Percentiles rank a stretch among this genome's conserved stretches.
Conservation (phyloP, 2,113 vertebrate species). For the Mugil cephalus region DNA sequence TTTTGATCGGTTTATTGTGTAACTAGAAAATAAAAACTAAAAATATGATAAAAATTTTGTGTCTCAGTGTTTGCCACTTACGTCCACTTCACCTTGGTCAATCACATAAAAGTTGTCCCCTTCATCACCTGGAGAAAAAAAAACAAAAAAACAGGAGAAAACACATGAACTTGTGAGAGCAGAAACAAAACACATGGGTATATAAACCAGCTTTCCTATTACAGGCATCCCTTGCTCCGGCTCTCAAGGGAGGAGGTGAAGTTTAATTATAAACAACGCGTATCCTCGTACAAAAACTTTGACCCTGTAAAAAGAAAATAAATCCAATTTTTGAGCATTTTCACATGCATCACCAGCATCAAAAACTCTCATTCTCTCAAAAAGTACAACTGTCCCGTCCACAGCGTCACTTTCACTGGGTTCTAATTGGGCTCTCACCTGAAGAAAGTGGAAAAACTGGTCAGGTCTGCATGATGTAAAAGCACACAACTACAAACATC, state of each 20-base stretch:
- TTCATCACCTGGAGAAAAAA: slow-evolving; percentile 89
- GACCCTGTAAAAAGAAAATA: not conserved
- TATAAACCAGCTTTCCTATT: slow-evolving; percentile 10
- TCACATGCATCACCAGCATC: too few relatives aligned
- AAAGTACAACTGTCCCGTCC: slow-evolving; percentile 29
- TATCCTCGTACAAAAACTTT: not conserved
- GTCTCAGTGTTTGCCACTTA: slow-evolving; percentile 82
- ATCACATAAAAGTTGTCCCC: slow-evolving; percentile 99
- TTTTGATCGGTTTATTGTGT: slow-evolving; percentile 2
- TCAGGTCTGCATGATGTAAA: too few relatives aligned
- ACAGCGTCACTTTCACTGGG: slow-evolving; percentile 33
- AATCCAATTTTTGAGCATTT: slow-evolving; percentile 1
- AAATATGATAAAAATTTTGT: slow-evolving; percentile 3
- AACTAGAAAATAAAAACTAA: slow-evolving; percentile 4
- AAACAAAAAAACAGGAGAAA: slow-evolving; percentile 52
- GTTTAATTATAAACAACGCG: not conserved
- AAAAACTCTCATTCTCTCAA: too few relatives aligned
- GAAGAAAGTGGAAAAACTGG: slow-evolving; percentile 32
- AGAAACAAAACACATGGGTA: slow-evolving; percentile 24
- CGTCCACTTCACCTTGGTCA: slow-evolving; percentile 97
- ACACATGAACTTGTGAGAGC: slow-evolving; percentile 21
- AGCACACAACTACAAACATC: not conserved
- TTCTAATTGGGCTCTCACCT: slow-evolving; percentile 24
- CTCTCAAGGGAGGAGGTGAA: slow-evolving; percentile 13
- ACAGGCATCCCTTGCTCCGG: slow-evolving; percentile 10